Conservation (phyloP, 2,113 vertebrate species). For the Engystomops pustulosus region DNA sequence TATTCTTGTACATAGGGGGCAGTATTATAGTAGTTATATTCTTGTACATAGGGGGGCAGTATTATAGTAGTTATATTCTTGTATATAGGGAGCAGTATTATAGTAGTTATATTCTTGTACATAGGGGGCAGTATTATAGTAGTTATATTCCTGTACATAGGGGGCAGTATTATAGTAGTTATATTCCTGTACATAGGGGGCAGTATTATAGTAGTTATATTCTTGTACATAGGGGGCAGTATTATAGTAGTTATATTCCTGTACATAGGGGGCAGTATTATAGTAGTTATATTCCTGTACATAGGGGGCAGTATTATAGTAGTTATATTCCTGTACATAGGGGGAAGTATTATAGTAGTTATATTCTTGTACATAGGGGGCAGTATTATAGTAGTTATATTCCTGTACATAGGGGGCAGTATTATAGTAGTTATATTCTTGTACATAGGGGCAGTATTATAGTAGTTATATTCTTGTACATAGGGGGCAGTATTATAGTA, state of each 20-base stretch:
- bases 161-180: neutral
- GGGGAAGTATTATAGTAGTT: no score
- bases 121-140: neutral
- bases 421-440: neutral
- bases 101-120: no score
- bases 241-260: constrained; percentile 7
- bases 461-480: no score
- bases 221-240: neutral
- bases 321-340: neutral
- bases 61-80: constrained; percentile 6
- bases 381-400: no score
- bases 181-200: neutral
- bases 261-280: neutral
- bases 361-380: neutral
- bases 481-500: no score
- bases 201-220: no score
- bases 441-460: neutral
- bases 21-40: constrained; percentile 9
- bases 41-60: neutral
- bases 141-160: constrained; percentile 2
- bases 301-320: neutral
- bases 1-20: neutral
- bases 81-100: neutral
- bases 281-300: constrained; percentile 9
- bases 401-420: no score